Conservation (phyloP, 2,113 vertebrate genomes). For the Platysternon megacephalum region DNA sequence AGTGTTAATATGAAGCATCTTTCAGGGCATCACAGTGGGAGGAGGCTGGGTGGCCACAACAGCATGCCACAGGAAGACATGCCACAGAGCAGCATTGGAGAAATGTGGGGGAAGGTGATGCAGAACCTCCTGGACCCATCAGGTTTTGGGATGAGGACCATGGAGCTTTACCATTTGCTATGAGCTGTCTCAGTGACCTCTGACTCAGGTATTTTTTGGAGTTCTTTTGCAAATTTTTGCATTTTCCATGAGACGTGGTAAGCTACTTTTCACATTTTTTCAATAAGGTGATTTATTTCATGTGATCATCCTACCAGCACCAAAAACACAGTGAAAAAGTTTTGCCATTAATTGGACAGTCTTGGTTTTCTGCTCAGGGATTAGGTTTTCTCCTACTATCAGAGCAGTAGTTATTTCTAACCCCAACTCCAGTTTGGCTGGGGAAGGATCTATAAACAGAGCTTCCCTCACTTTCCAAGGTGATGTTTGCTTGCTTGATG, state of each 20-base stretch:
- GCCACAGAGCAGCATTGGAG: background rate
- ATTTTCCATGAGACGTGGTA: background rate
- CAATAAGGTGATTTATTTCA: background rate
- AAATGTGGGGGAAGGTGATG: background rate
- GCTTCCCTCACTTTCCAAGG: background rate
- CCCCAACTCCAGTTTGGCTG: background rate
- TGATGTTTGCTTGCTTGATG: background rate
- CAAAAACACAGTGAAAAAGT: background rate
- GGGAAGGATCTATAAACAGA: background rate
- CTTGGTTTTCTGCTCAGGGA: too few species aligned
- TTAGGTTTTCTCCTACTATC: background rate
- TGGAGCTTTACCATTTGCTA: background rate
- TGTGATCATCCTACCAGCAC: background rate
- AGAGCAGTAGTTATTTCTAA: background rate
- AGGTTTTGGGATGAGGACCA: too few species aligned
- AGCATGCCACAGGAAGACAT: background rate
- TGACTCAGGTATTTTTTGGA: background rate
- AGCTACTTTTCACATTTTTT: background rate
- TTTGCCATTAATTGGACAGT: background rate
- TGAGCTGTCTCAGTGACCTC: background rate
- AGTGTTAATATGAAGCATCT: background rate
- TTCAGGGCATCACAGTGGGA: background rate
- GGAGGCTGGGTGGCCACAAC: background rate
- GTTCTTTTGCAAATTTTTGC: background rate
- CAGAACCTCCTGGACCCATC: background rate